A percentile compares a stretch with the other conserved stretches of the same genome.
These are phyloP conservation scores for Xylota sylvarum DNA, from an alignment of 2,888 invertebrate species.

Conservation along the genomic window DNA sequence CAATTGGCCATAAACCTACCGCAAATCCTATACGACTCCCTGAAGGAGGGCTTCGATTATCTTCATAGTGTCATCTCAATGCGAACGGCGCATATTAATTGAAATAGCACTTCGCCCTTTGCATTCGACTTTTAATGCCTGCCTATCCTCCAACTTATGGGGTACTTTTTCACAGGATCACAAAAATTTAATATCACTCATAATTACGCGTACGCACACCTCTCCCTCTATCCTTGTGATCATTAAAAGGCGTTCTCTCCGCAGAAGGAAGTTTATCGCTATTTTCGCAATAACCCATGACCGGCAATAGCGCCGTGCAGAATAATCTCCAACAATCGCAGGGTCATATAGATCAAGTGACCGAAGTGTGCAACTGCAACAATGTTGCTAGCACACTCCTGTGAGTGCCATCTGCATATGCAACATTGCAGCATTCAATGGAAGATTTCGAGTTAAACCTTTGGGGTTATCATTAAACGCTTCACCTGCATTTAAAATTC, in stretches of 20 bases:
- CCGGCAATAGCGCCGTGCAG: slow-evolving; percentile 39
- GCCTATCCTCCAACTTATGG: slow-evolving; percentile 33
- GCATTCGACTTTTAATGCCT: slow-evolving; percentile 12
- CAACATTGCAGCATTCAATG: slow-evolving; percentile 48
- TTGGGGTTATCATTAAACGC: slow-evolving; percentile 75
- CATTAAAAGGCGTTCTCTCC: slow-evolving; percentile 15
- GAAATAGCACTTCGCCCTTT: not conserved
- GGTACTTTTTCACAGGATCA: slow-evolving; percentile 7
- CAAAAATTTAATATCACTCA: slow-evolving; percentile 37
- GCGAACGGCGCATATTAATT: not conserved
- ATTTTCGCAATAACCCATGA: slow-evolving; percentile 49
- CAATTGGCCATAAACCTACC: not conserved
- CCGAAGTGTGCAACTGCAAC: slow-evolving; percentile 41
- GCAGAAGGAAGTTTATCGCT: slow-evolving; percentile 24
- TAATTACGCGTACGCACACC: slow-evolving; percentile 16
- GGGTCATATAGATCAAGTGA: slow-evolving; percentile 73
- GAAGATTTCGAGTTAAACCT: slow-evolving; percentile 52
- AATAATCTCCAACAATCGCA: slow-evolving; percentile 15
- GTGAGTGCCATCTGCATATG: slow-evolving; percentile 34
- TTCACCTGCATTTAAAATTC: slow-evolving; percentile 74
- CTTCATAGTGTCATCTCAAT: not conserved
- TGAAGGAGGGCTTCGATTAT: not conserved
- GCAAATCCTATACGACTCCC: not conserved
- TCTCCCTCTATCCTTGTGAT: not conserved
- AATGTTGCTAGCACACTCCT: slow-evolving; percentile 53